These are phyloP conservation scores for Anastrepha ludens DNA, from an alignment of 1,140 invertebrate species.

Conservation along the genomic window DNA sequence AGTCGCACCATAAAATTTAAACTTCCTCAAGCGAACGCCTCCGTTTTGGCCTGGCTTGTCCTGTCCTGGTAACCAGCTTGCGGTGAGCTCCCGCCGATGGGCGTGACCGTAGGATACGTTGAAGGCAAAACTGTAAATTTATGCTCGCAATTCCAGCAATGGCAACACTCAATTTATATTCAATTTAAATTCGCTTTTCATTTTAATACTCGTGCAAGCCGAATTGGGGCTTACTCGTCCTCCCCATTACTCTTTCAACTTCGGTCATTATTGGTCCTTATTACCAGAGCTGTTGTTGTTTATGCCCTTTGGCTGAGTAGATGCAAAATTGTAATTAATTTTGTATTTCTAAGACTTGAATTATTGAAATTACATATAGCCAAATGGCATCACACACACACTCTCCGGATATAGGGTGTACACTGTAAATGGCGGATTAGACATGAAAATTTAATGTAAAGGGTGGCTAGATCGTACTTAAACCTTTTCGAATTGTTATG, in stretches of 20 bases:
- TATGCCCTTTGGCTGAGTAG: not conserved
- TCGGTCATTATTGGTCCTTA: not conserved
- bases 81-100: not conserved
- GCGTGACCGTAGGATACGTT: not conserved
- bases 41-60: not conserved
- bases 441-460: too few relatives aligned
- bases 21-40: not conserved
- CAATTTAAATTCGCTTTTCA: constrained; percentile 40
- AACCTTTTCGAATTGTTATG: too few relatives aligned
- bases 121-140: constrained; percentile 25
- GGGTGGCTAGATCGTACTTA: too few relatives aligned
- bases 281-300: not conserved
- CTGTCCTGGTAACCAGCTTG: not conserved
- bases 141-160: constrained; percentile 23
- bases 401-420: too few relatives aligned
- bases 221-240: not conserved
- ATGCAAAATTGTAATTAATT: constrained; percentile 42
- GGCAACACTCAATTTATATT: constrained; percentile 46
- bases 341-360: constrained; percentile 24
- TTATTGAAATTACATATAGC: not conserved
- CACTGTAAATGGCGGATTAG: too few relatives aligned
- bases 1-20: not conserved
- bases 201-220: not conserved
- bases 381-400: too few relatives aligned
- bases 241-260: not conserved